Evolutionary conservation across 2,113 vertebrate species (phyloP), one percentile per base, ranked within the genome.

Genomic region (Sebastes schlegelii): DNA sequence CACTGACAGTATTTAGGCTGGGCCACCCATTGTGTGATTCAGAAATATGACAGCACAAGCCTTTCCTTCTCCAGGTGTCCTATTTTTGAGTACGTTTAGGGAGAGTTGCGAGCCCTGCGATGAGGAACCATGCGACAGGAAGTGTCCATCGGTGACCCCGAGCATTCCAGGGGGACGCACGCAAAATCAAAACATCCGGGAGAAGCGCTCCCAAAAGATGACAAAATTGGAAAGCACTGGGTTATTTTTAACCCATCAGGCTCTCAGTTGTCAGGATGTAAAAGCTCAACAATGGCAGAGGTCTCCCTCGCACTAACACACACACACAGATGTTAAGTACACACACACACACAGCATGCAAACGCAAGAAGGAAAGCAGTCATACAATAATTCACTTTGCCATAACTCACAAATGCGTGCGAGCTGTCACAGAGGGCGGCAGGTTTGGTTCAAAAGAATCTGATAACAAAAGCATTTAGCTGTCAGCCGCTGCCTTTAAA

Each of bases 161-260:
- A 51, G 84, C 75, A 4, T 86, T 89, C 91, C 87, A 23, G 85
- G 89, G 86, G 80, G 89, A 92, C 84, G 69, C 80, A 57, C 67
- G 54, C 23, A 34, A 86, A 89, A 91, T 86, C 84, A 88, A 92
- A 93, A 91, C 86, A 92, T 54, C 48, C 19, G 43, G 55, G 52
- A 86, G 84, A 88, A 87, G 88, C 45, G 8, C 62, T 80, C 87
- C 67, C 51, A 21, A 82, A 89, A 89, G 86, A 91, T 84, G 81
- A 88, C 92, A 89, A 93, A 94, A 92, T 92, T 93, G 93, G 90
- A 93, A 91, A 91, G 85, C 63, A 51, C 84, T 84, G 63, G 74
- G 82, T 82, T 95, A 95, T 93, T 92, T 95, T 95, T 95, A 95
- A 87, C 85, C 61, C 57, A 16, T 71, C 90, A 67, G 69, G 82